Evolutionary conservation across 2,888 invertebrate genomes (phyloP), one percentile per base, ranked within the genome.

Genomic region (Eristalinus sepulchralis): DNA sequence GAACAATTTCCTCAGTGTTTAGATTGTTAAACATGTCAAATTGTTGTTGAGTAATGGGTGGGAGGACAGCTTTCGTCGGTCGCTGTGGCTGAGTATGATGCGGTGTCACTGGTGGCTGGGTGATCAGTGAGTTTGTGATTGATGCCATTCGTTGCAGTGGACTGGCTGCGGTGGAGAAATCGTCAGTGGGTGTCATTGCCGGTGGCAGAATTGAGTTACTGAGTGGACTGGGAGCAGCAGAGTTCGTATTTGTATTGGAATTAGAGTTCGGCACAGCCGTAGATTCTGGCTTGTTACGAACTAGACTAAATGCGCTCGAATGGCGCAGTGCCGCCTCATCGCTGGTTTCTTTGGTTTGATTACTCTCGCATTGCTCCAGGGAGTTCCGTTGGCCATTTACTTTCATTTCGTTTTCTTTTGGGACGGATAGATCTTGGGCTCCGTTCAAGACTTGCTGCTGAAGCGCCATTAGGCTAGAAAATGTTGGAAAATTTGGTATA

Each of bases 11-110:
- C 93, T 99, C 99, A 0, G 99, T 99, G 92, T 99, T 99, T 88
- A 99, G 95, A 92, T 98, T 98, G 92, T 98, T 97, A 94, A 98
- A 99, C 93, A 98, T 96, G 93, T 99, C 99, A 93, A 99, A 99
- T 92, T 99, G 99, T 90, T 99, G 98, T 92, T 99, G 99, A 0
- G 99, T 99, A 89, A 99, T 98, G 2, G 99, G 99, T 57, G 99
- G 98, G 89, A 99, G 94, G 63, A 99, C 98, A 34, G 98, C 98
- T 93, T 98, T 98, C 90, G 98, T 95, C 17, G 98, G 98, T 89
- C 98, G 94, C 91, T 97, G 97, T 60, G 95, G 95, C 17, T 96
- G 95, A 70, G 96, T 94, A 90, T 97, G 97, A 91, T 97, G 97
- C 10, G 97, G 95, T 88, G 97, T 97, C 83, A 97, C 95, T 83